phyloP scores from a whole-genome alignment of 2,888 invertebrate species.

The Drosophila quinaria region DNA sequence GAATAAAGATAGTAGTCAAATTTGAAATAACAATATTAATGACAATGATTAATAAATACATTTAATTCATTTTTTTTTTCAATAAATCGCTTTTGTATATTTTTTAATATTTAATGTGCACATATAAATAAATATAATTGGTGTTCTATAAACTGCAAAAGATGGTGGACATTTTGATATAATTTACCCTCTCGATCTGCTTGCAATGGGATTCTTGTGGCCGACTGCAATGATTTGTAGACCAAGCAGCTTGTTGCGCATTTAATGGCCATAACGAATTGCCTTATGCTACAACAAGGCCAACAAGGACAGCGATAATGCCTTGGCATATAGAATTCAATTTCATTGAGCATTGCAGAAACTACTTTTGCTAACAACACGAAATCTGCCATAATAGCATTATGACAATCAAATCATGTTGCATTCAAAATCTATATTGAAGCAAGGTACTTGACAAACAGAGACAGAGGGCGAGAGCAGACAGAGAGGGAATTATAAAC shows the following conservation, averaged over 20 bases:
- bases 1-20: too few species aligned
- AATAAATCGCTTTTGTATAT: neutral
- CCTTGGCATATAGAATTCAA: constrained; percentile 30
- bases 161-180: neutral
- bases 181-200: constrained; percentile 4
- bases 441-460: neutral
- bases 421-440: constrained; percentile 6
- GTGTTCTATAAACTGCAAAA: neutral
- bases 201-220: constrained; percentile 34
- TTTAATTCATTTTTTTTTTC: too few species aligned
- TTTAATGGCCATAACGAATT: constrained; percentile 52
- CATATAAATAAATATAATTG: neutral
- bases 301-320: neutral
- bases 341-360: constrained; percentile 28
- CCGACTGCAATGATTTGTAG: constrained; percentile 64
- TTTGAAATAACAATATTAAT: too few species aligned
- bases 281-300: constrained; percentile 15
- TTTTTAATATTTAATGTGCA: neutral
- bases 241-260: constrained; percentile 55
- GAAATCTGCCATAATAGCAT: constrained; percentile 31
- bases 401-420: constrained; percentile 46
- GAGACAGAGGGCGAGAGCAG: neutral
- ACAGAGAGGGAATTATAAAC: neutral
- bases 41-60: too few species aligned
- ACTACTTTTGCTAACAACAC: constrained; percentile 17